Evolutionary conservation across 2,888 invertebrate genomes (phyloP).

Genomic region (Pocota personata): DNA sequence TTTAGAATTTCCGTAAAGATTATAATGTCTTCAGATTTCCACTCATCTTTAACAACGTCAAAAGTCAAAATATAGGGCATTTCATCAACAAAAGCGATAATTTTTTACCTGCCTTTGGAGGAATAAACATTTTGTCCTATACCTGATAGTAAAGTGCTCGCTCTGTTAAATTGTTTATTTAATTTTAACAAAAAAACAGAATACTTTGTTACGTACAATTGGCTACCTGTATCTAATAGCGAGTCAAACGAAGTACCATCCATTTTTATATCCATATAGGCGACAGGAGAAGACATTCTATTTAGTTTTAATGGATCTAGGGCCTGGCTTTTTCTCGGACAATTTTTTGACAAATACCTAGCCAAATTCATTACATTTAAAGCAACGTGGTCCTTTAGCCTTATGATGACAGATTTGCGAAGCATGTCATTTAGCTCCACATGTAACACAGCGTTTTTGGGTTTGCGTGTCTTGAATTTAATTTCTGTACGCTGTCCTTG

Average conservation of each 20-base stretch:
- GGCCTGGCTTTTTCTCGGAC: not conserved
- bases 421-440: slow-evolving; percentile 22
- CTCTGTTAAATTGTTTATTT: not conserved
- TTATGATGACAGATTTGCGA: slow-evolving; percentile 17
- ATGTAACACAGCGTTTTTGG: slow-evolving; percentile 25
- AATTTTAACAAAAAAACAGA: too few relatives aligned
- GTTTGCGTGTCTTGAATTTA: not conserved
- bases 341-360: slow-evolving; percentile 13
- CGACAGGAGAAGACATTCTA: not conserved
- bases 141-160: not conserved
- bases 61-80: too few relatives aligned
- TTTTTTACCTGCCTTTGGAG: not conserved
- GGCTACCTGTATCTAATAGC: too few relatives aligned
- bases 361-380: slow-evolving; percentile 24
- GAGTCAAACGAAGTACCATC: not conserved
- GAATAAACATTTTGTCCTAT: not conserved
- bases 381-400: slow-evolving; percentile 14
- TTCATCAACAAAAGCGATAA: not conserved
- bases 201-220: too few relatives aligned
- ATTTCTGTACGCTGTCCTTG: slow-evolving; percentile 6
- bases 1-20: not conserved
- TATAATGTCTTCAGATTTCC: not conserved
- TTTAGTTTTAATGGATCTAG: not conserved
- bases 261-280: not conserved
- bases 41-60: slow-evolving; percentile 8